Evolutionary conservation across 2,888 invertebrate species (phyloP).

Genomic region (Acanthacorydalis orientalis): DNA sequence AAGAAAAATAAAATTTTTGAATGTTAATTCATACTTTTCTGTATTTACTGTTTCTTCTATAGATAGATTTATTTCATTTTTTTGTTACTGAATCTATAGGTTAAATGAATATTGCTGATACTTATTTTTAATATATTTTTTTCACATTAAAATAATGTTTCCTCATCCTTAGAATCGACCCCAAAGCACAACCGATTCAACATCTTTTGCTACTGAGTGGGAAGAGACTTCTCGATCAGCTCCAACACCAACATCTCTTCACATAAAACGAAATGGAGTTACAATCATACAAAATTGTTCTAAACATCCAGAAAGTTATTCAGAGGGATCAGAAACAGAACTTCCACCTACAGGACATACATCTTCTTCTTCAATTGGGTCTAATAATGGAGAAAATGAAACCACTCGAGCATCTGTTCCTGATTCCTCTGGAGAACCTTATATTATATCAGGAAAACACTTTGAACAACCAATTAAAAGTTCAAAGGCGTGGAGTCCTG

Average conservation of each 20-base stretch:
- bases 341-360: background rate
- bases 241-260: slow-evolving; percentile 50
- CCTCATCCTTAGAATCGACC: slow-evolving; percentile 28
- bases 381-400: background rate
- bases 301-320: slow-evolving; percentile 1
- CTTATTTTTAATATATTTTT: too few species aligned
- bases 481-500: slow-evolving; percentile 75
- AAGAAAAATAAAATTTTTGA: too few species aligned
- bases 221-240: slow-evolving; percentile 59
- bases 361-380: background rate
- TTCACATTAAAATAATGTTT: background rate
- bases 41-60: too few species aligned
- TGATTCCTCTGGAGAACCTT: slow-evolving; percentile 19
- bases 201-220: slow-evolving; percentile 40
- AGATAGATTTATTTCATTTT: too few species aligned
- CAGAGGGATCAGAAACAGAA: slow-evolving; percentile 5
- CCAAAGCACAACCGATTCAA: slow-evolving; percentile 34
- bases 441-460: slow-evolving; percentile 44
- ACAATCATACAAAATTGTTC: background rate
- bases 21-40: too few species aligned
- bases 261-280: slow-evolving; percentile 19
- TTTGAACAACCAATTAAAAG: slow-evolving; percentile 59
- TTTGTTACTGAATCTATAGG: too few species aligned
- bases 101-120: too few species aligned
- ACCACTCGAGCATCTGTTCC: background rate